Evolutionary conservation across 1,140 invertebrate genomes (phyloP), one percentile per base, ranked within the genome.

Genomic region (Vanessa tameamea): DNA sequence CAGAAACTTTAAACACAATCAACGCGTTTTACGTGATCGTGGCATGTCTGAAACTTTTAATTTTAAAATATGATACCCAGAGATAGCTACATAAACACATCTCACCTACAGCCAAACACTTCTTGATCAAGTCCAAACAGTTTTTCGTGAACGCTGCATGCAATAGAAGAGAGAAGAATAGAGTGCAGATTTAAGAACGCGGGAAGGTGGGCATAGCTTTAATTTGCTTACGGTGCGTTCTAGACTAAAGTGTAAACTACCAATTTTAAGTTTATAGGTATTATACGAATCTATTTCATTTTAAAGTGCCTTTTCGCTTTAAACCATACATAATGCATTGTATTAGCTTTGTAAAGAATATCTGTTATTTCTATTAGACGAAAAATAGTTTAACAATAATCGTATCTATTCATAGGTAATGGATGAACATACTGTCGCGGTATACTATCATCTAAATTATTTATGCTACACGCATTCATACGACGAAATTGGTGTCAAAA

Each of bases 141-240:
- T 92, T 95, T 94, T 91, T 96, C 95, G 93, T 95, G 94, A 91
- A 95, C 94, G 95, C 95, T 96, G 95, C 94, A 95, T 95, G 94
- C 94, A 94, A 93, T 87, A 87, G 84, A 92, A 89, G 83, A 89
- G 76, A 85, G 84, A 82, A 86, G 76, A 86, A 87, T 87, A 91
- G 88, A 89, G 89, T 91, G 90, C 90, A 87, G 79, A 87, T 83
- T 80, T 55, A 63, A 69, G 69, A 55, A 67, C 20, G 67, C 26
- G 16, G 26, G 57, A 66, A 48, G 8, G 72, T 73, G 72, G 64
- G 50, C 47, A 55, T 53, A 73, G 53, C 64, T 72, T 23, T 11
- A 55, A 53, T 72, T 43, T 61, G 57, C 53, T 43, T 69, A 72
- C 51, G 11, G 57, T 65, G 73, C 63, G 51, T 37, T 31, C 67